A percentile compares a stretch with the other conserved stretches of the same genome.
These are phyloP conservation scores for Thalpophila matura DNA, from an alignment of 2,888 invertebrate species.

Conservation along the genomic window DNA sequence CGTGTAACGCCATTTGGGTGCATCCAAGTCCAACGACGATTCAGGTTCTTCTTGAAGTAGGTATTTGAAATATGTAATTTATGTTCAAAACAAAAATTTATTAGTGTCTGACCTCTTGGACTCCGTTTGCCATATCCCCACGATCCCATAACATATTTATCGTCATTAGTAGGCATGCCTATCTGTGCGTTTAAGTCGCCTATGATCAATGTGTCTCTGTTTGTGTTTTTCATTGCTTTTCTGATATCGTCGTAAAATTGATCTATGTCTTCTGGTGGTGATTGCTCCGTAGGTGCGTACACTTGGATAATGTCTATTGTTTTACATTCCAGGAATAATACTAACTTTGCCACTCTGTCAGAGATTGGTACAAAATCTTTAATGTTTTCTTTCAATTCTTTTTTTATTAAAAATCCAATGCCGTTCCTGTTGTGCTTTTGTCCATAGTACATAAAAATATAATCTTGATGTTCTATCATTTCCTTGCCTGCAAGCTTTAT, in stretches of 20 bases:
- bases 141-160: too few relatives aligned
- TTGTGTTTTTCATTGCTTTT: too few relatives aligned
- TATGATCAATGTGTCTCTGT: too few relatives aligned
- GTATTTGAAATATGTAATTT: too few relatives aligned
- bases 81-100: too few relatives aligned
- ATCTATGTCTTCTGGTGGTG: neutral
- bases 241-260: neutral
- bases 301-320: neutral
- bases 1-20: too few relatives aligned
- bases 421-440: slow-evolving; percentile 8
- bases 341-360: neutral
- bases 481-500: neutral
- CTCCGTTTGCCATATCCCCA: too few relatives aligned
- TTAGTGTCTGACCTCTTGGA: too few relatives aligned
- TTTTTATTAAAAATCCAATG: slow-evolving; percentile 3
- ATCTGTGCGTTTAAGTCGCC: neutral
- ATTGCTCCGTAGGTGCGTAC: neutral
- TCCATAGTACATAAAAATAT: slow-evolving; percentile 3
- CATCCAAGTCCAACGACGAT: too few relatives aligned
- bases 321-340: neutral
- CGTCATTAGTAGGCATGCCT: too few relatives aligned
- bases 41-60: too few relatives aligned
- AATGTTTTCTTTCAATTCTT: neutral
- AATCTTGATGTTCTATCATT: neutral
- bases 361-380: neutral